Evolutionary conservation across 2,113 vertebrate genomes (phyloP).

Genomic region (Illadopsis cleaveri): DNA sequence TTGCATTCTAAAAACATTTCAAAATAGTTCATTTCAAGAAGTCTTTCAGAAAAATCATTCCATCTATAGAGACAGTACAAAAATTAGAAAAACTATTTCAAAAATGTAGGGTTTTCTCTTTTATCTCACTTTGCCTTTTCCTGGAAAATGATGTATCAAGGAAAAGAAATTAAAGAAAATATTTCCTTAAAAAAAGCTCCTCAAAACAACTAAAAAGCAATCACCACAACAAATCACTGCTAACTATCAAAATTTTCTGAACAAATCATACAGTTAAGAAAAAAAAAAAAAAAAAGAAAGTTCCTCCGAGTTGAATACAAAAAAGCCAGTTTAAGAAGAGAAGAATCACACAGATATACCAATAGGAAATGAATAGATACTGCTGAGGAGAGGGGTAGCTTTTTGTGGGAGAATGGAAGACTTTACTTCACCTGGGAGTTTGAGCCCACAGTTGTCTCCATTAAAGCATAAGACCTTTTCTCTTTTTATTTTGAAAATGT

Average conservation of each 20-base stretch:
- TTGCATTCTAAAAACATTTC: background rate
- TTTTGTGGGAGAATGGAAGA: constrained; percentile 5
- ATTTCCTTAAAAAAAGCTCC: accelerated
- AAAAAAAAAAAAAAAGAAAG: background rate
- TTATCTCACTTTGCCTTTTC: background rate
- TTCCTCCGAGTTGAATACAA: background rate
- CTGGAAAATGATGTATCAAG: background rate
- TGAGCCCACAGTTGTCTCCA: background rate
- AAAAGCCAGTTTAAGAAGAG: background rate
- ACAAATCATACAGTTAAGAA: background rate
- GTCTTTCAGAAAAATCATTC: background rate
- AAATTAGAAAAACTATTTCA: accelerated
- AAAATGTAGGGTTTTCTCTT: background rate
- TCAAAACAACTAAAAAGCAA: background rate
- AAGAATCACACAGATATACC: background rate
- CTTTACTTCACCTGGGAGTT: background rate
- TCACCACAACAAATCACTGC: background rate
- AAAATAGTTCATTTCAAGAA: background rate
- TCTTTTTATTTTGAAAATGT: background rate
- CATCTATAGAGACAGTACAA: background rate
- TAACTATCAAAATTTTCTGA: background rate
- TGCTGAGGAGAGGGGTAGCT: background rate
- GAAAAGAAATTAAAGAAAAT: background rate
- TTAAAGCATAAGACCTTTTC: background rate
- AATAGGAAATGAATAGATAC: background rate